Evolutionary conservation across 2,888 invertebrate species (phyloP), one percentile per base, ranked within the genome.

Genomic region (Amblyjoppa fuscipennis): DNA sequence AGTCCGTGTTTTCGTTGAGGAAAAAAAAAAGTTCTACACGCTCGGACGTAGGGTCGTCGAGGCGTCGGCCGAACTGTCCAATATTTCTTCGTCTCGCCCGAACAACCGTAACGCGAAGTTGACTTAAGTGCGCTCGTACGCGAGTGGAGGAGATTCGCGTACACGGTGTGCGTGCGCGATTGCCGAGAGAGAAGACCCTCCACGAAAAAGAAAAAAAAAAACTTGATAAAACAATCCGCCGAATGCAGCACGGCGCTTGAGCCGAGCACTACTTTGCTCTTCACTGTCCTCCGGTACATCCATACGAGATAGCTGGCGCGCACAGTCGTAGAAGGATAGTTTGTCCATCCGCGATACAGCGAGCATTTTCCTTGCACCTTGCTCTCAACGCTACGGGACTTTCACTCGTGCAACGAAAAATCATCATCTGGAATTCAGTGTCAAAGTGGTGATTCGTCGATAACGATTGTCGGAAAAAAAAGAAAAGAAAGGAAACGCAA

Each of bases 181-280:
- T 25, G 53, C 20, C 53, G 53, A 20, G 53, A 16, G 53, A 25
- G 53, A 56, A 56, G 16, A 5, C n/a, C n/a, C 53, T n/a, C 20
- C 5, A 16, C 13, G 13, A 49, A 49, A 56, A 56, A 20, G 20
- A 53, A 41, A 41, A 6, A 41, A 41, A 56, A 56, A 56, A 56
- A 56, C 53, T 56, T 64, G 78, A 81, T 78, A 80, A 82, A 76
- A 86, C 81, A 77, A 70, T 80, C 80, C 59, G 68, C 69, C 25
- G 81, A 77, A 77, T 79, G 82, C 64, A 76, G 79, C 68, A 69
- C 80, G 25, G 71, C 53, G 53, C 53, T 56, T 9, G 53, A 16
- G 53, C 45, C 41, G 16, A 49, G 16, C 45, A 49, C 45, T 49
- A 16, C 45, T 16, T 16, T 16, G 16, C 45, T 49, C 45, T 49